Percentiles rank a stretch among this genome's conserved stretches.
These are phyloP conservation scores for Nycticryphes semicollaris DNA, from an alignment of 2,113 vertebrate genomes.

Conservation along the genomic window DNA sequence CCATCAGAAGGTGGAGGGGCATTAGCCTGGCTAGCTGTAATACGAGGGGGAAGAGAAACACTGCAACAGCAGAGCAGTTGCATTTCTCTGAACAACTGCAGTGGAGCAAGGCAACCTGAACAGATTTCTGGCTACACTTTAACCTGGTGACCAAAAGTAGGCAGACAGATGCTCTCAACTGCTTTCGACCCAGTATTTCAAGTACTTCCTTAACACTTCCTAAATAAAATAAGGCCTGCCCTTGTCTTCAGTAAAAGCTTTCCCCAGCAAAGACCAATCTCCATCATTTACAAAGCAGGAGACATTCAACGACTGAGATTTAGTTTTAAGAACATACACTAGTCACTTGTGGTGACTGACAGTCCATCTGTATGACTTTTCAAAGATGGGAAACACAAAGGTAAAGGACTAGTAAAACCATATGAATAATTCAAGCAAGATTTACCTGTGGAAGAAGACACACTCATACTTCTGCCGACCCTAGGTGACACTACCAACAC, in stretches of 20 bases:
- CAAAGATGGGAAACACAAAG: neutral
- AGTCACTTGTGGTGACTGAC: neutral
- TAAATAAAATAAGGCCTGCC: neutral
- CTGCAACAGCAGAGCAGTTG: neutral
- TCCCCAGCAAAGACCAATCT: neutral
- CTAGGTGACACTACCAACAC: rapidly evolving
- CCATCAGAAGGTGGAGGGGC: neutral
- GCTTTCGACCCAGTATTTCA: neutral
- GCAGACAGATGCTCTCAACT: neutral
- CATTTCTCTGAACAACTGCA: neutral
- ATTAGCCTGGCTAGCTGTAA: no score
- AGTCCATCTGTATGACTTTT: neutral
- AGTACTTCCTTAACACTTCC: neutral
- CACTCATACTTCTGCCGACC: neutral
- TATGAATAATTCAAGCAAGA: neutral
- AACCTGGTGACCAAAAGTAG: neutral
- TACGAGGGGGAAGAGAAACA: neutral
- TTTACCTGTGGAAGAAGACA: neutral
- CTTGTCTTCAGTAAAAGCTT: neutral
- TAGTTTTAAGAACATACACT: neutral
- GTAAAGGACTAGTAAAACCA: neutral
- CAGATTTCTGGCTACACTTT: no score
- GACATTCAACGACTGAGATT: neutral
- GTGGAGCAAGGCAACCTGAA: neutral
- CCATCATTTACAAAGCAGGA: neutral